Evolutionary conservation across 1,140 invertebrate species (phyloP).

Genomic region (Carposina sasakii): DNA sequence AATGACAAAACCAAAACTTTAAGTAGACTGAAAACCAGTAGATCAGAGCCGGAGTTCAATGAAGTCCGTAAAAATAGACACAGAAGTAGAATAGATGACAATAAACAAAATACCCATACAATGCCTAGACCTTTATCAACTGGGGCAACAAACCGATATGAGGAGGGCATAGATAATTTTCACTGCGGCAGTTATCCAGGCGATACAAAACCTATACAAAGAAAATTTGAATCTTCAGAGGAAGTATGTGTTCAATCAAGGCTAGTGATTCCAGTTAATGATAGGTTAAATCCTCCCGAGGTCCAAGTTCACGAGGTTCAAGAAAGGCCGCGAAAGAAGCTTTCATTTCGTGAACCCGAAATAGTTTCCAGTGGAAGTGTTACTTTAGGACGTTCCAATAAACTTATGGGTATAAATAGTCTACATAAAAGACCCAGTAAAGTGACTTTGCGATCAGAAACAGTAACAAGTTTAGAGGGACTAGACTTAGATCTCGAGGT

Average conservation of each 20-base stretch:
- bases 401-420: constrained; percentile 61
- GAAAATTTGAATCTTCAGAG: constrained; percentile 48
- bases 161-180: constrained; percentile 37
- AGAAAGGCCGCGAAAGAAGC: constrained; percentile 85
- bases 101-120: constrained; percentile 24
- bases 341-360: constrained; percentile 89
- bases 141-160: constrained; percentile 47
- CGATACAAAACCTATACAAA: constrained; percentile 34
- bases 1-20: constrained; percentile 40
- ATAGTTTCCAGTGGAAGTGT: constrained; percentile 70
- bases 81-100: constrained; percentile 50
- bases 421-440: constrained; percentile 47
- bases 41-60: constrained; percentile 59
- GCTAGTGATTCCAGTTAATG: constrained; percentile 58
- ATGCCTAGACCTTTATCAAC: constrained; percentile 52
- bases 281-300: constrained; percentile 50
- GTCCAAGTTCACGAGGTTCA: constrained; percentile 60
- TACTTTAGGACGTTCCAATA: constrained; percentile 46
- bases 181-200: constrained; percentile 34
- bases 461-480: constrained; percentile 40
- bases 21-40: constrained; percentile 43
- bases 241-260: constrained; percentile 58
- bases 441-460: constrained; percentile 41
- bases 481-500: constrained; percentile 62
- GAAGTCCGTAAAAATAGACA: constrained; percentile 46